Base-by-base conservation (phyloP, 2,113 vertebrate species). In the Phyllostomus discolor region DNA sequence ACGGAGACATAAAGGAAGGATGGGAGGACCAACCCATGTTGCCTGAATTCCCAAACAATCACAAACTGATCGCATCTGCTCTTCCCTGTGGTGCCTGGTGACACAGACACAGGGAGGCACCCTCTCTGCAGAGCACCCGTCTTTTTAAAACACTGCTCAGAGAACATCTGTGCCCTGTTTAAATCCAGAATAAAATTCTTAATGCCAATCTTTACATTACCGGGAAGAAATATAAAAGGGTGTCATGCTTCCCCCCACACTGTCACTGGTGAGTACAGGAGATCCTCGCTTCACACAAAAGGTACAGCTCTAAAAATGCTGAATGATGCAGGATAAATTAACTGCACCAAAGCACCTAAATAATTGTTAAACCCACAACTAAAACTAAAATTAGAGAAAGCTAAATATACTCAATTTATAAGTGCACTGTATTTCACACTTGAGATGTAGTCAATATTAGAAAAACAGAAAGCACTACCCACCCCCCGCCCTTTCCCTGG, bases 111-210 rank as follows among this genome's bases (percentile, higher is more conserved):
- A 96, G 94, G 88, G 95, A 97, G 96, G 94, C 97, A 87, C 97
- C 97, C 97, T 96, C 95, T 96, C 93, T 97, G 96, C 17, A 94
- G 97, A 97, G 97, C 93, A 96, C 94, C 95, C 93, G 95, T 85
- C 97, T 97, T 97, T 97, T 98, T 94, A 96, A 97, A 98, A 97
- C 96, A 96, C 94, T 97, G 97, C 95, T 98, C 97, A 97, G 95
- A 98, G 91, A 97, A 96, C 96, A 97, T 95, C 97, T 97, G 97
- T 95, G 93, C 95, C 95, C 97, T 96, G 94, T 97, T 98, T 97
- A 98, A 98, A 98, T 97, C 97, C 96, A 96, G 95, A 98, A 97
- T 90, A 98, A 97, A 95, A 97, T 95, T 75, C 96, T 97, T 98
- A 97, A 97, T 95, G 91, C 93, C 93, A 91, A 96, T 96, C 95